Evolutionary conservation across 2,113 vertebrate genomes (phyloP).

Genomic region (Macrotus californicus): DNA sequence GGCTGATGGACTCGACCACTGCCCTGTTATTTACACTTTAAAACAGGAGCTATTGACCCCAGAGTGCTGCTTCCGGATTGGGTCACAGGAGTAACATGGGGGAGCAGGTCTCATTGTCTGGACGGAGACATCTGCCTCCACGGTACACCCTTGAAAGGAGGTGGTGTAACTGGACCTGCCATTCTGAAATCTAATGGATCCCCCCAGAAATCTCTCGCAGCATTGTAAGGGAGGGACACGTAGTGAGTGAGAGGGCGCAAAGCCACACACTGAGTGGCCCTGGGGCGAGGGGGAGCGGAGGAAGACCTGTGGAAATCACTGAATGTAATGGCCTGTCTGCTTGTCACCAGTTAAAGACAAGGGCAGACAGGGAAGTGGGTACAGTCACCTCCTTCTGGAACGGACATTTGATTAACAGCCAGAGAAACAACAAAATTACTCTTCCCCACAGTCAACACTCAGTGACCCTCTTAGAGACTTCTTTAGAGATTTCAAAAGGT

Average conservation of each 20-base stretch:
- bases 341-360: not conserved
- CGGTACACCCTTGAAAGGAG: not conserved
- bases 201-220: not conserved
- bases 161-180: too few relatives aligned
- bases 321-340: not conserved
- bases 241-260: not conserved
- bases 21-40: not conserved
- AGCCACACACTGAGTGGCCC: not conserved
- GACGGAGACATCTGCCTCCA: not conserved
- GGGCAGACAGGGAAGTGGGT: not conserved
- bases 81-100: not conserved
- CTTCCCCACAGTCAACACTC: not conserved
- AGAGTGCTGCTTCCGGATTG: not conserved
- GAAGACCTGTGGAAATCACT: not conserved
- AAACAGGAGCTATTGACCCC: not conserved
- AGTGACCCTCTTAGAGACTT: not conserved
- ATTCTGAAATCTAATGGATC: not conserved
- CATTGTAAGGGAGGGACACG: not conserved
- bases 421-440: not conserved
- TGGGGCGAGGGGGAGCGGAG: accelerated
- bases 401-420: not conserved
- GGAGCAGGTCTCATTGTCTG: not conserved
- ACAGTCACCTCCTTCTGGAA: not conserved
- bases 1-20: not conserved
- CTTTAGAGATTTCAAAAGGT: not conserved